Conservation (phyloP, 2,888 invertebrate species). For the Crepidodera aurea region DNA sequence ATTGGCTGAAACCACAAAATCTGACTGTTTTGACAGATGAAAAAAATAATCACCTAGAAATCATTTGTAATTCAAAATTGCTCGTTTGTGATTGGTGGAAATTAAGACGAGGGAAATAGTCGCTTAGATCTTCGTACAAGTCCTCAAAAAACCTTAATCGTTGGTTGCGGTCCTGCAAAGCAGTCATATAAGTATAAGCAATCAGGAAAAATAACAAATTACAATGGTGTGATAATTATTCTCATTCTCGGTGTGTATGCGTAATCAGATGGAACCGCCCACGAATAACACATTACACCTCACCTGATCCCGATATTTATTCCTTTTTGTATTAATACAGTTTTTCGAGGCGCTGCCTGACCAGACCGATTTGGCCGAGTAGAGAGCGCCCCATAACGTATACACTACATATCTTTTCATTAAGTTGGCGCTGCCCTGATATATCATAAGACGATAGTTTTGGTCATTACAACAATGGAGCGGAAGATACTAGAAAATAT, state of each 20-base stretch:
- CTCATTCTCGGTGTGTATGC: slow-evolving; percentile 47
- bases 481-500: slow-evolving; percentile 44
- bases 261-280: slow-evolving; percentile 59
- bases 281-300: slow-evolving; percentile 57
- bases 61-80: no score
- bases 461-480: slow-evolving; percentile 47
- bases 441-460: slow-evolving; percentile 58
- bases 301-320: slow-evolving; percentile 45
- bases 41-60: no score
- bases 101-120: no score
- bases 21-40: no score
- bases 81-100: no score
- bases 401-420: slow-evolving; percentile 62
- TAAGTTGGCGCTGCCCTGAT: slow-evolving; percentile 57
- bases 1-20: no score
- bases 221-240: slow-evolving; percentile 59
- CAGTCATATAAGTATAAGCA: slow-evolving; percentile 40
- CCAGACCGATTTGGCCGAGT: slow-evolving; percentile 9
- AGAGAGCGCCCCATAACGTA: slow-evolving; percentile 51
- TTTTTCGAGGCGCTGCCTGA: slow-evolving; percentile 46
- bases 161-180: slow-evolving; percentile 36
- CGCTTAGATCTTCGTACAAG: no score
- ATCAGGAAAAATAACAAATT: slow-evolving; percentile 58
- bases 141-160: no score
- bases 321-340: slow-evolving; percentile 55